Evolutionary conservation across 2,113 vertebrate species (phyloP).

Genomic region (Tyrannus savana): DNA sequence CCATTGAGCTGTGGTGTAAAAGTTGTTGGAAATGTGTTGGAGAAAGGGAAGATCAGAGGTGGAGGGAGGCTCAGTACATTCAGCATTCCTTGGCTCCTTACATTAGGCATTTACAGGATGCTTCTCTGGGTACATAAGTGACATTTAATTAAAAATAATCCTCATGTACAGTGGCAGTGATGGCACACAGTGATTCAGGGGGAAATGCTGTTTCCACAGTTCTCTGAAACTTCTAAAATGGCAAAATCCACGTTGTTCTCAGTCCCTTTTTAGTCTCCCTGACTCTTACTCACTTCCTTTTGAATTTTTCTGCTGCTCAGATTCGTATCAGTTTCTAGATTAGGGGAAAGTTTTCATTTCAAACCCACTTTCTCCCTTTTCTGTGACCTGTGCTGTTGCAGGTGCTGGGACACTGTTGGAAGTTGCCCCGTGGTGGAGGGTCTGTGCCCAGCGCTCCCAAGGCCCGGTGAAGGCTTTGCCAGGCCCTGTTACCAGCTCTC

Average conservation of each 20-base stretch:
- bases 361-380: background rate
- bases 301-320: background rate
- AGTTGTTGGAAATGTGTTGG: background rate
- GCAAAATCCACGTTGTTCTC: background rate
- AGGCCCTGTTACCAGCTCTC: background rate
- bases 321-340: background rate
- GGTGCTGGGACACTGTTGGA: background rate
- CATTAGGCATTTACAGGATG: background rate
- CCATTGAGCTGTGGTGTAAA: background rate
- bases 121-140: background rate
- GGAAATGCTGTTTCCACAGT: background rate
- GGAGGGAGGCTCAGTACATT: background rate
- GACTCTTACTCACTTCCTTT: background rate
- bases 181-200: background rate
- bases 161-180: background rate
- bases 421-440: background rate
- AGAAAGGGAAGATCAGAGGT: background rate
- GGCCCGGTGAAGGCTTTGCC: background rate
- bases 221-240: background rate
- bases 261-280: background rate
- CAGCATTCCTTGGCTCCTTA: background rate
- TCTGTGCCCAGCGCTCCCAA: background rate
- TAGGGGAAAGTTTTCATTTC: background rate
- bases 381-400: background rate
- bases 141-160: background rate